Evolutionary conservation across 2,113 vertebrate genomes (phyloP).

Genomic region (Meles meles): DNA sequence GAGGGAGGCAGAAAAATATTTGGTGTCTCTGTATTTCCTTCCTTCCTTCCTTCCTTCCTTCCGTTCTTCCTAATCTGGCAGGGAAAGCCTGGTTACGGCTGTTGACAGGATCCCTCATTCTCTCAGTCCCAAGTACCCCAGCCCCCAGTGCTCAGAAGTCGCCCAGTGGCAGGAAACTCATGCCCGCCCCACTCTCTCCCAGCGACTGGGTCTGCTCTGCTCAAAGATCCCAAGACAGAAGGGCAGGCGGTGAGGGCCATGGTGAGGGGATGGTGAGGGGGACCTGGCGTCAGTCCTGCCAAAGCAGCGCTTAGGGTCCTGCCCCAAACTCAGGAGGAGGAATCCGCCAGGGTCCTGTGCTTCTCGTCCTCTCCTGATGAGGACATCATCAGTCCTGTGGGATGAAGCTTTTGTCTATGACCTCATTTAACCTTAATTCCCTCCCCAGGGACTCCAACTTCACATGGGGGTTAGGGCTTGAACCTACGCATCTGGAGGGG

Average conservation of each 20-base stretch:
- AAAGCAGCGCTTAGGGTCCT: neutral
- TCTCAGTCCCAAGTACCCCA: fast-evolving
- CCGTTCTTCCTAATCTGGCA: neutral
- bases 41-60: neutral
- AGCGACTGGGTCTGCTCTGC: neutral
- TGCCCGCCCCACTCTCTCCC: neutral
- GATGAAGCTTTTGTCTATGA: neutral
- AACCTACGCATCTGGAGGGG: too few relatives aligned
- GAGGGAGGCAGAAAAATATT: neutral
- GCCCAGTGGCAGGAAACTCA: neutral
- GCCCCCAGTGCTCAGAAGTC: neutral
- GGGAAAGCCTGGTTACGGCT: neutral
- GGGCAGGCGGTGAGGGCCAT: neutral
- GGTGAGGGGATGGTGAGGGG: neutral
- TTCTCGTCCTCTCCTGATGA: neutral
- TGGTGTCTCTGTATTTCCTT: neutral
- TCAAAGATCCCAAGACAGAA: neutral
- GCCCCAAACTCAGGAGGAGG: neutral
- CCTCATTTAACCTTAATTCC: neutral
- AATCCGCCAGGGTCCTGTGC: neutral
- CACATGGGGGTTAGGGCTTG: neutral
- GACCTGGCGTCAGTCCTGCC: neutral
- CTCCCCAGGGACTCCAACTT: neutral
- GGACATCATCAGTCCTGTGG: neutral
- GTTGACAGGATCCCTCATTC: neutral